Evolutionary conservation across 2,797 vertebrate genomes (phyloP).

Genomic region (Helostoma temminkii): DNA sequence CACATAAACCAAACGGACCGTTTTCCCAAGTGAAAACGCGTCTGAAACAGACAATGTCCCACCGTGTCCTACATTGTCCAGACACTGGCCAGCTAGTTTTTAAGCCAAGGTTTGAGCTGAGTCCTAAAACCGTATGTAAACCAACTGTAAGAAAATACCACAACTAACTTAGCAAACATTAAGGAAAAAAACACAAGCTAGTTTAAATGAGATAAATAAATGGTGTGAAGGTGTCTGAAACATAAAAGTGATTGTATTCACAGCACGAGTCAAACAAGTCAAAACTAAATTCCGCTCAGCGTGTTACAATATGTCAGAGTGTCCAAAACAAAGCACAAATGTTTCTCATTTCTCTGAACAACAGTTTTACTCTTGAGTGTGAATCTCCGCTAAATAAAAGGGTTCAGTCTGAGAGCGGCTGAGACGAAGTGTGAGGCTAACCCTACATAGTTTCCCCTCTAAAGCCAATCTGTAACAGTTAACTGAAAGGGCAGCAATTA

Average conservation of each 20-base stretch:
- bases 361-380: slow-evolving; percentile 20
- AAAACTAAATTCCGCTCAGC: slow-evolving; percentile 46
- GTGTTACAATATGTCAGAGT: slow-evolving; percentile 27
- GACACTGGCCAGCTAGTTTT: no score
- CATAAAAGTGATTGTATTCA: slow-evolving; percentile 43
- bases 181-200: slow-evolving; percentile 24
- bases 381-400: slow-evolving; percentile 57
- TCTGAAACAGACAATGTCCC: no score
- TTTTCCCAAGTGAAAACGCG: no score
- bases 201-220: slow-evolving; percentile 39
- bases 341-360: slow-evolving; percentile 26
- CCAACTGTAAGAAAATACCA: not conserved
- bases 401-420: slow-evolving; percentile 50
- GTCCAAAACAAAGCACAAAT: slow-evolving; percentile 39
- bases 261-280: slow-evolving; percentile 52
- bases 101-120: no score
- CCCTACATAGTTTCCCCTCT: slow-evolving; percentile 57
- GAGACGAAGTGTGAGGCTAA: slow-evolving; percentile 37
- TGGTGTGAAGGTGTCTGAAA: slow-evolving; percentile 53
- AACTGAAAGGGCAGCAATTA: slow-evolving; percentile 81
- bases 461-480: slow-evolving; percentile 68
- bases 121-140: no score
- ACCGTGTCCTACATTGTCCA: no score
- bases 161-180: slow-evolving; percentile 24
- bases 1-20: no score